These are phyloP conservation scores for Leptothorax acervorum DNA, from an alignment of 2,888 invertebrate genomes.

Conservation along the genomic window DNA sequence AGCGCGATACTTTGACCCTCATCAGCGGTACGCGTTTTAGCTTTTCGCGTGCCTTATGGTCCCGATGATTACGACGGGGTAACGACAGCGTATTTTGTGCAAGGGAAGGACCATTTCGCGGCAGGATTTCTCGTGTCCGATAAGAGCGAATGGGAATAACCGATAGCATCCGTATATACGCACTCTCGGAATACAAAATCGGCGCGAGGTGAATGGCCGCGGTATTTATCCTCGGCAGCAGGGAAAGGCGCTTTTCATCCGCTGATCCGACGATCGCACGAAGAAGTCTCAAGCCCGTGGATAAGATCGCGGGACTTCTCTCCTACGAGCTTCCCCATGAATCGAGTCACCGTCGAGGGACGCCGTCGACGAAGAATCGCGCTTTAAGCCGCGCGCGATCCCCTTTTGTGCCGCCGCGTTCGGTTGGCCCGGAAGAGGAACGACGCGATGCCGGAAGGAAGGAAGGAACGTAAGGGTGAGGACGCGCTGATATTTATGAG, in stretches of 20 bases:
- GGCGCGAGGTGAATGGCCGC: slow-evolving; percentile 10
- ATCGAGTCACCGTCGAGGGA: slow-evolving; percentile 23
- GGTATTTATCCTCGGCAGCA: slow-evolving; percentile 15
- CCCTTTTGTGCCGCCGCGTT: slow-evolving; percentile 21
- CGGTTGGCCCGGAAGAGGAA: slow-evolving; percentile 29
- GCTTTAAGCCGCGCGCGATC: slow-evolving; percentile 4
- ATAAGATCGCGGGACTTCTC: slow-evolving; percentile 23
- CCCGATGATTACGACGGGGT: background rate
- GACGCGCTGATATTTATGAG: slow-evolving; percentile 64
- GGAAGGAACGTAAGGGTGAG: slow-evolving; percentile 13
- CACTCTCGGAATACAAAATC: background rate
- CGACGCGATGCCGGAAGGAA: slow-evolving; percentile 19
- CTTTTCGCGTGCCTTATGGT: slow-evolving; percentile 11
- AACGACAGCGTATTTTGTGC: slow-evolving; percentile 29
- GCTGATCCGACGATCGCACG: slow-evolving; percentile 14
- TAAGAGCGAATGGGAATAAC: slow-evolving; percentile 36
- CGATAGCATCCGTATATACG: slow-evolving; percentile 20
- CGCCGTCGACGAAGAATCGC: slow-evolving; percentile 38
- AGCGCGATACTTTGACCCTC: slow-evolving; percentile 19
- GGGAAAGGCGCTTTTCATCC: background rate
- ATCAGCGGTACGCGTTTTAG: slow-evolving; percentile 17
- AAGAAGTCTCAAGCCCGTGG: background rate
- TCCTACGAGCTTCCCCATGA: slow-evolving; percentile 2
- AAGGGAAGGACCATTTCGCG: background rate
- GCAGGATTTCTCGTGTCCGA: slow-evolving; percentile 6